Percentiles rank a stretch among this genome's conserved stretches.
Conservation (phyloP, 2,797 vertebrate genomes). For the Sciurus carolinensis region DNA sequence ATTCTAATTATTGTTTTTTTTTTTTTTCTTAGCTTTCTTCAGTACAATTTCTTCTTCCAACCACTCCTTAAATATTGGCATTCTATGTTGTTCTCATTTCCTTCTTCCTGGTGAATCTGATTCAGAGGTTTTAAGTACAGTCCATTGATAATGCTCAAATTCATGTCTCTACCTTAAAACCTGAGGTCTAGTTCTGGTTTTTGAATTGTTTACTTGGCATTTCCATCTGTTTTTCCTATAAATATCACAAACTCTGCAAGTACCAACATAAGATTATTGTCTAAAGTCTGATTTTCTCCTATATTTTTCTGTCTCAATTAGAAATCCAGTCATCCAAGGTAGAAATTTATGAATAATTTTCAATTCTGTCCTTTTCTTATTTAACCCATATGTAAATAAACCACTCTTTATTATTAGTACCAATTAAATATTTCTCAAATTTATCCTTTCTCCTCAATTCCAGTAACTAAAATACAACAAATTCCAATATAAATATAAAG, state of each 20-base stretch:
- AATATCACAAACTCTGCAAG: neutral
- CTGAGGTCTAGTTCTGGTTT: neutral
- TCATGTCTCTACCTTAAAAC: neutral
- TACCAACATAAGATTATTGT: constrained; percentile 38
- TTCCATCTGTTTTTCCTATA: neutral
- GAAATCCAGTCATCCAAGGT: constrained; percentile 26
- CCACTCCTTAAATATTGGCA: neutral
- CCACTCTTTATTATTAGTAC: neutral
- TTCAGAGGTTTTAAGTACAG: neutral
- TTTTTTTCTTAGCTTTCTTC: neutral
- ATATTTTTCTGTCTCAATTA: neutral
- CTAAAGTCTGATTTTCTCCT: neutral
- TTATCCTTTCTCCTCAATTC: constrained; percentile 14
- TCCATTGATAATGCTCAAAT: neutral
- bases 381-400: neutral
- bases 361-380: neutral
- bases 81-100: neutral
- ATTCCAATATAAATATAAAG: too few species aligned
- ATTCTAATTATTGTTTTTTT: neutral
- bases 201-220: neutral
- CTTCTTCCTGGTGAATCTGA: neutral
- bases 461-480: neutral
- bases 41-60: neutral
- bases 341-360: neutral
- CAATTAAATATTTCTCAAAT: neutral